phyloP scores from a whole-genome alignment of 2,888 invertebrate species.

The Melieria omissa region DNA sequence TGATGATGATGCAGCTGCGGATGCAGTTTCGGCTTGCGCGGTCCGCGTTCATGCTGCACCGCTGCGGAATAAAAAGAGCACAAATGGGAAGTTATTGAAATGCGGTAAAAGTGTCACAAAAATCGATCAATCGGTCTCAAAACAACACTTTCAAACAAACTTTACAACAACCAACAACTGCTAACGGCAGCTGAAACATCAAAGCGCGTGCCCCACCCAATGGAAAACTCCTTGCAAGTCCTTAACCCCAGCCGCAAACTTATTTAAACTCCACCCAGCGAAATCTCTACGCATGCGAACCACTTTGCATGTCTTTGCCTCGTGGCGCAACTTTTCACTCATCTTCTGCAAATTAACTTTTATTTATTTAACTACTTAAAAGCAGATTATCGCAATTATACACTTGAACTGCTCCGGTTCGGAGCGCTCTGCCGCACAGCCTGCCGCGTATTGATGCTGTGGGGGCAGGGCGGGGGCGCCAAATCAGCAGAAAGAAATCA shows the following conservation, averaged over 20 bases:
- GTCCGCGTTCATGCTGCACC: slow-evolving; percentile 96
- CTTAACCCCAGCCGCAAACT: too few relatives aligned
- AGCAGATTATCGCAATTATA: slow-evolving; percentile 66
- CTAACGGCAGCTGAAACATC: too few relatives aligned
- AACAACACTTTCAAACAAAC: neutral
- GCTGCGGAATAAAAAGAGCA: slow-evolving; percentile 70
- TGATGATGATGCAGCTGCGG: slow-evolving; percentile 66
- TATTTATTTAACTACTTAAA: slow-evolving; percentile 65
- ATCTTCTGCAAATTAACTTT: slow-evolving; percentile 59
- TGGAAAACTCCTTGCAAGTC: too few relatives aligned
- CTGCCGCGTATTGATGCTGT: slow-evolving; percentile 16
- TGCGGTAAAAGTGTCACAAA: neutral
- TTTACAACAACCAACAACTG: neutral
- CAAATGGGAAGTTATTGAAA: neutral
- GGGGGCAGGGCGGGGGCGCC: slow-evolving; percentile 14
- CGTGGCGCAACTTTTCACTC: slow-evolving; percentile 17
- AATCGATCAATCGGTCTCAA: too few relatives aligned
- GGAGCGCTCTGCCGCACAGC: slow-evolving; percentile 15
- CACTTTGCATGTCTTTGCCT: neutral
- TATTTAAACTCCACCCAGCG: too few relatives aligned
- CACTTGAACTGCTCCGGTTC: slow-evolving; percentile 59
- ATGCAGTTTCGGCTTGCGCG: slow-evolving; percentile 90
- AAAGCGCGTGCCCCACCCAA: too few relatives aligned
- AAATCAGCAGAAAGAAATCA: slow-evolving; percentile 30
- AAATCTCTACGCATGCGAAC: too few relatives aligned